Percentiles rank a stretch among this genome's conserved stretches.
phyloP scores from a whole-genome alignment of 23 tunicate species.

The Trididemnum miniatum region DNA sequence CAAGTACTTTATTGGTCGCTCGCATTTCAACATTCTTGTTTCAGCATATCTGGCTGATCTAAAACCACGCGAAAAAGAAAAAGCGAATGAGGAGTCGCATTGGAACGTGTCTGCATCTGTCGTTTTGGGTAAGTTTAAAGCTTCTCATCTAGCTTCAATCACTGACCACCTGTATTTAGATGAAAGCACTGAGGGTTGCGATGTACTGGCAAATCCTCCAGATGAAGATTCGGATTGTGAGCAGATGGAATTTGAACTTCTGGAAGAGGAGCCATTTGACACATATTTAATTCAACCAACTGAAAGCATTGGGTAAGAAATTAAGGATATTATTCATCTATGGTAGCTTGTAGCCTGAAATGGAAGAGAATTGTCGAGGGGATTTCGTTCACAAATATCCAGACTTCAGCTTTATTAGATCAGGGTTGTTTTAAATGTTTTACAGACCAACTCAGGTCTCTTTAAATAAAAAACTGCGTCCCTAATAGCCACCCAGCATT shows the following conservation, averaged over 20 bases:
- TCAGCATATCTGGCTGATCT: conserved; percentile 69
- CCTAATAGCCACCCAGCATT: too few species aligned
- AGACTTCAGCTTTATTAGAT: too few species aligned
- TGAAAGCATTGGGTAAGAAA: conserved; percentile 26
- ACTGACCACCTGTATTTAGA: too few species aligned
- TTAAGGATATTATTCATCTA: not conserved
- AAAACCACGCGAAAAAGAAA: conserved; percentile 17
- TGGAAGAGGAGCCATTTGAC: conserved; percentile 44
- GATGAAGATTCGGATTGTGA: conserved; percentile 16
- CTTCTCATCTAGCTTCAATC: too few species aligned
- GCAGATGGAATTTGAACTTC: conserved; percentile 61
- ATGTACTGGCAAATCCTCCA: conserved; percentile 53
- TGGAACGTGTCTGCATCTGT: conserved; percentile 68
- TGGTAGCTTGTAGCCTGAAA: too few species aligned
- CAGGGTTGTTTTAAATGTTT: too few species aligned
- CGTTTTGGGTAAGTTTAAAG: conserved; percentile 59
- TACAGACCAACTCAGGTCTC: too few species aligned
- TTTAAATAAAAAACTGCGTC: too few species aligned
- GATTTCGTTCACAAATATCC: too few species aligned
- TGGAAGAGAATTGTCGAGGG: too few species aligned
- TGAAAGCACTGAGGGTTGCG: conserved; percentile 50
- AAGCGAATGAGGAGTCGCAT: not conserved
- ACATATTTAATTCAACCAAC: conserved; percentile 60
- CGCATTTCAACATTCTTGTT: too few species aligned
- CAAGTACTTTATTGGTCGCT: too few species aligned